Conservation (phyloP, 2,113 vertebrate genomes). For the Cichladusa arquata region DNA sequence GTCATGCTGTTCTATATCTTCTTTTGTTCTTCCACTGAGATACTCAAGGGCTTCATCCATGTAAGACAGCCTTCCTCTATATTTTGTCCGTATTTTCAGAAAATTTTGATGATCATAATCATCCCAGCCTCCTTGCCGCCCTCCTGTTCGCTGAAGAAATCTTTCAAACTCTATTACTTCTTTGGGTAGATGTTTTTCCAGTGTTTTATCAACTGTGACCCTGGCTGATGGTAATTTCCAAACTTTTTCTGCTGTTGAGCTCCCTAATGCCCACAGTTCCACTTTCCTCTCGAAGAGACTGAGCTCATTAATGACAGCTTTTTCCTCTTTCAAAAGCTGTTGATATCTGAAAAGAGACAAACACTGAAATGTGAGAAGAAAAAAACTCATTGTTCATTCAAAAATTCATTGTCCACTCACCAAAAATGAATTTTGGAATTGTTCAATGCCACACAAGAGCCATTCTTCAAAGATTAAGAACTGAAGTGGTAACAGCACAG, state of each 20-base stretch:
- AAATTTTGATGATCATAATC: conserved; percentile 87
- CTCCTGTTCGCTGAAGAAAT: conserved; percentile 86
- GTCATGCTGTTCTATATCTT: conserved; percentile 84
- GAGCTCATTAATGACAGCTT: conserved; percentile 79
- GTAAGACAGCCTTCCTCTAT: conserved; percentile 77
- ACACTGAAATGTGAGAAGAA: neutral
- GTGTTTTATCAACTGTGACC: conserved; percentile 48
- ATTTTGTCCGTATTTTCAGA: conserved; percentile 82
- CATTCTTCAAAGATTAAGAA: neutral
- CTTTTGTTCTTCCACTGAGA: conserved; percentile 79
- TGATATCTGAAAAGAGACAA: conserved; percentile 79
- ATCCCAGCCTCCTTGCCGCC: conserved; percentile 87
- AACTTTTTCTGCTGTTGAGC: conserved; percentile 55
- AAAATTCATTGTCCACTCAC: neutral
- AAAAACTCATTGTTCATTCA: neutral
- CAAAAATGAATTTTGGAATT: neutral
- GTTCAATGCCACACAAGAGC: neutral
- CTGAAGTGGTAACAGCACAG: neutral
- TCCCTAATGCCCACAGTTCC: conserved; percentile 76
- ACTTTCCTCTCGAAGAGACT: conserved; percentile 84
- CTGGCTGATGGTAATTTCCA: conserved; percentile 50
- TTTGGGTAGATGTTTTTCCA: conserved; percentile 67
- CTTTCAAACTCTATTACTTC: conserved; percentile 84
- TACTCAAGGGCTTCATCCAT: conserved; percentile 79
- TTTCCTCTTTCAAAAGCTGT: conserved; percentile 86